Evolutionary conservation across 1,140 invertebrate species (phyloP).

Genomic region (Agrypnia vestita): DNA sequence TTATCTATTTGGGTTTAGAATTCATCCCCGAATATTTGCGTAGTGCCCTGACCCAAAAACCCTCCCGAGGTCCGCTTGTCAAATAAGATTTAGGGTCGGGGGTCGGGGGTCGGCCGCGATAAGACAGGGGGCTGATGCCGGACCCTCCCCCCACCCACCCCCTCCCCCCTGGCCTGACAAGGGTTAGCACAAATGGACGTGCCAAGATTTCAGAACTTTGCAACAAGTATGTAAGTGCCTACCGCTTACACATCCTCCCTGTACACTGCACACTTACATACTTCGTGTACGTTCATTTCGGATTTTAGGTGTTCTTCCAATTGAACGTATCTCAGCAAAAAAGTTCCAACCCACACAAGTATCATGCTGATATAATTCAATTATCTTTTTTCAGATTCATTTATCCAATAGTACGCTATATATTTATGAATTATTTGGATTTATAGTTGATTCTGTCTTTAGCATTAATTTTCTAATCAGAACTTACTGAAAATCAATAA

Average conservation of each 20-base stretch:
- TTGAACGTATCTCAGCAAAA: no score
- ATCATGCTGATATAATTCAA: no score
- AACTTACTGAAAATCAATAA: no score
- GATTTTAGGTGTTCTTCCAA: no score
- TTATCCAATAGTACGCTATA: no score
- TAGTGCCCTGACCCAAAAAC: conserved; percentile 58
- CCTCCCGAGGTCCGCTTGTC: conserved; percentile 56
- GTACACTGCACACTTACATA: no score
- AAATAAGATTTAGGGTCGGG: conserved; percentile 60
- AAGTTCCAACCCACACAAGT: no score
- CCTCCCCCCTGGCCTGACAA: conserved; percentile 52
- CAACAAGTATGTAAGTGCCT: conserved; percentile 56
- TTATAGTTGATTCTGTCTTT: no score
- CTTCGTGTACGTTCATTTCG: no score
- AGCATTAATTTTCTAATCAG: no score
- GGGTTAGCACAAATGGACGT: conserved; percentile 61
- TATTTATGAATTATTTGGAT: no score
- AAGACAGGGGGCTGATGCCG: conserved; percentile 38
- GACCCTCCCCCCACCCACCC: conserved; percentile 35
- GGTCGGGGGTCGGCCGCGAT: conserved; percentile 17
- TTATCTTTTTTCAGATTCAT: no score
- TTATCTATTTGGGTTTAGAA: conserved; percentile 44
- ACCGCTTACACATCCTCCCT: background rate
- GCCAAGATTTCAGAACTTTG: conserved; percentile 59
- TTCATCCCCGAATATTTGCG: conserved; percentile 37